Conservation (phyloP, 2,113 vertebrate species). For the Petrocephalus zakoni region DNA sequence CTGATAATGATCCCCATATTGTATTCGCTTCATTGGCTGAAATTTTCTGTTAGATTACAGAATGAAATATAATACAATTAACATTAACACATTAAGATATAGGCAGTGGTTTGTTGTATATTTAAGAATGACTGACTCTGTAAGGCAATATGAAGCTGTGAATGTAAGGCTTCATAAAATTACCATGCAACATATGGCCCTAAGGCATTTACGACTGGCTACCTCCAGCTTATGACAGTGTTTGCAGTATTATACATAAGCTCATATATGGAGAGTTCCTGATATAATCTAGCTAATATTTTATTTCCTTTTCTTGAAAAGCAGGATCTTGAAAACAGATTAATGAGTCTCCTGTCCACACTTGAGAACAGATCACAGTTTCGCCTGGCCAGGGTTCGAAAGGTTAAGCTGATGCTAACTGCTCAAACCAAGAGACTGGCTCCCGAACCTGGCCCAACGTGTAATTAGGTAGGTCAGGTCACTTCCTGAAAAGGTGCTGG, state of each 20-base stretch:
- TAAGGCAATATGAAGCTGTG: not conserved
- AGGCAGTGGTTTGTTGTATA: not conserved
- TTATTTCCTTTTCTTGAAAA: not conserved
- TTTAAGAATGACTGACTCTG: not conserved
- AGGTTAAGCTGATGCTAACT: constrained; percentile 36
- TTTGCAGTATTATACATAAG: not conserved
- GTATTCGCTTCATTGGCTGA: not conserved
- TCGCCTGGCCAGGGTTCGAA: constrained; percentile 30
- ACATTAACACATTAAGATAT: not conserved
- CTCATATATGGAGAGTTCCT: not conserved
- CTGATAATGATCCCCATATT: not conserved
- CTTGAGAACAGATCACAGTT: constrained; percentile 29
- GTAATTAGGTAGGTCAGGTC: constrained; percentile 44
- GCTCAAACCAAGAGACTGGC: constrained; percentile 37
- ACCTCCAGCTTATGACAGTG: not conserved
- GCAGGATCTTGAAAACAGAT: constrained; percentile 29
- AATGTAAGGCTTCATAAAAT: not conserved
- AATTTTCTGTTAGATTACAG: not conserved
- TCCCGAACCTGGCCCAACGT: constrained; percentile 11
- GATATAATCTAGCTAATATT: not conserved
- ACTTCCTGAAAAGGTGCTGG: constrained; percentile 51
- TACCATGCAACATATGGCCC: not conserved
- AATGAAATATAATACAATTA: not conserved
- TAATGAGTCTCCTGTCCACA: constrained; percentile 11
- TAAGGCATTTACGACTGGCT: not conserved